phyloP scores from a whole-genome alignment of 2,113 vertebrate genomes.

The Hemibates koningsi region DNA sequence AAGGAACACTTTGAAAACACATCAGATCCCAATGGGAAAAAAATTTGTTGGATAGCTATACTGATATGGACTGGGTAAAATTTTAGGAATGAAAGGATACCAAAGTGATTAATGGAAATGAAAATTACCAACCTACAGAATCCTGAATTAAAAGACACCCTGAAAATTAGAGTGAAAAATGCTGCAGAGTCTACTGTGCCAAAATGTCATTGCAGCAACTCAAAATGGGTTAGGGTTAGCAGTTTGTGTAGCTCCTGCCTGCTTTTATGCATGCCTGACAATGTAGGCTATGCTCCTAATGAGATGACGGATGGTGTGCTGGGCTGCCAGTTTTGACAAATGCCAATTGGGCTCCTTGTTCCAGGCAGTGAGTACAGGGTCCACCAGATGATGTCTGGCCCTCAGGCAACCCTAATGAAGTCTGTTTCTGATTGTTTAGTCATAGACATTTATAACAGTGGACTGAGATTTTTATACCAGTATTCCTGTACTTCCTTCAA shows the following conservation, averaged over 20 bases:
- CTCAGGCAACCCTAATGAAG: neutral
- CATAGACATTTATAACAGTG: neutral
- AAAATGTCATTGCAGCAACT: neutral
- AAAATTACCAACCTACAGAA: neutral
- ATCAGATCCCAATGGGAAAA: neutral
- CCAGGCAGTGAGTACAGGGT: neutral
- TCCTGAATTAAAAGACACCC: neutral
- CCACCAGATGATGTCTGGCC: neutral
- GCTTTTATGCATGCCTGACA: neutral
- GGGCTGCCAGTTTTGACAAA: neutral
- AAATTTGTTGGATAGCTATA: rapidly evolving
- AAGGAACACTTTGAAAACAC: neutral
- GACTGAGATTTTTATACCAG: neutral
- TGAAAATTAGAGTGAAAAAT: neutral
- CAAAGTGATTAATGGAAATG: neutral
- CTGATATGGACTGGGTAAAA: neutral
- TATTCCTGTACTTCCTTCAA: neutral
- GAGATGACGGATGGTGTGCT: neutral
- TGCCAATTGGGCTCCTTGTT: neutral
- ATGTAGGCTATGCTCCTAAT: neutral
- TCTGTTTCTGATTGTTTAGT: neutral
- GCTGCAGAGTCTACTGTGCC: neutral
- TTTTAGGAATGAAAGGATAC: neutral
- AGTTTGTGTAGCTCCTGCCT: neutral
- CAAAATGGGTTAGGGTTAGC: neutral